Evolutionary conservation across 1,140 invertebrate species (phyloP).

Genomic region (Pseudomyrmex flavicornis): DNA sequence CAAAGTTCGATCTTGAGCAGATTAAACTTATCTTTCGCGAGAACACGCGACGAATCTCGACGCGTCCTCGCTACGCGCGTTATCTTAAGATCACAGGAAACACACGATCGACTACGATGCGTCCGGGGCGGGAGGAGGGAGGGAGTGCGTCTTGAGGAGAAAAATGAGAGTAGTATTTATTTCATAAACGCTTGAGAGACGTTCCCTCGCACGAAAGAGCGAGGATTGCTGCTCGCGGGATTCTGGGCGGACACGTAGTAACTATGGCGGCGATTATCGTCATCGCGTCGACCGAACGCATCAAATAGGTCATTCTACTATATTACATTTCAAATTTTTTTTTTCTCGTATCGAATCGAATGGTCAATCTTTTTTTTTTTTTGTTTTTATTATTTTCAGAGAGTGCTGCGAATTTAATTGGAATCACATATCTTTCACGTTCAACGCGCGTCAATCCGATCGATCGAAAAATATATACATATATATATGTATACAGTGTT

Average conservation of each 20-base stretch:
- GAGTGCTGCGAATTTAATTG: constrained; percentile 18
- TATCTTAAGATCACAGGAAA: constrained; percentile 51
- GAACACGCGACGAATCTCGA: constrained; percentile 25
- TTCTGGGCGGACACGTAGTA: constrained; percentile 12
- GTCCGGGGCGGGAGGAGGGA: not conserved
- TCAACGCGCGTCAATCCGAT: not conserved
- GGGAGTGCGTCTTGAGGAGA: constrained; percentile 22
- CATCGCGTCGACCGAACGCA: constrained; percentile 18
- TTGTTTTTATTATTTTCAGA: too few relatives aligned
- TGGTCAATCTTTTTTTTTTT: not conserved
- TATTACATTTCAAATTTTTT: not conserved
- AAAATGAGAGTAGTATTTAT: constrained; percentile 25
- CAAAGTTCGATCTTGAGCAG: constrained; percentile 39
- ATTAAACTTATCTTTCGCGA: constrained; percentile 47
- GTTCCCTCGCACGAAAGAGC: not conserved
- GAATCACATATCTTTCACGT: constrained; percentile 27
- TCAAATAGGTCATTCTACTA: constrained; percentile 15
- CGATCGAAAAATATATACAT: not conserved
- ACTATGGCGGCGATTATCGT: constrained; percentile 13
- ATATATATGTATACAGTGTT: not conserved
- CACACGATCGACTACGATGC: constrained; percentile 31
- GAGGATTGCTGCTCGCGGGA: not conserved
- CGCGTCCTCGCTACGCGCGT: constrained; percentile 14
- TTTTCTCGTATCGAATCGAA: not conserved
- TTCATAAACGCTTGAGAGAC: constrained; percentile 1